A percentile compares a stretch with the other conserved stretches of the same genome.
phyloP scores from a whole-genome alignment of 1,140 invertebrate genomes.

The Chironomus tepperi region DNA sequence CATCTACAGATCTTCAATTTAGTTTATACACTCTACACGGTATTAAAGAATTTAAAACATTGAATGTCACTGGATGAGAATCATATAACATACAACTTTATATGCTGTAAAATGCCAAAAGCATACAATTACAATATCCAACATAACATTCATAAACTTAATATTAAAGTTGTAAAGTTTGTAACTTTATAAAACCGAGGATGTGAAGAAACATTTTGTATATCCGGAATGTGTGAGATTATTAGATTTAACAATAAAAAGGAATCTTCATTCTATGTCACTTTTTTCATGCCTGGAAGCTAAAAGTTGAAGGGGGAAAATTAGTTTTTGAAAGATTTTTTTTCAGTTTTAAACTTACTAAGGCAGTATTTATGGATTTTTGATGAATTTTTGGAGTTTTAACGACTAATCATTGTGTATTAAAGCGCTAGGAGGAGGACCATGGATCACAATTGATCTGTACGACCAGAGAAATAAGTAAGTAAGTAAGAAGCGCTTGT shows the following conservation, averaged over 20 bases:
- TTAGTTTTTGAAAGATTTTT: too few relatives aligned
- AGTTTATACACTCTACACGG: background rate
- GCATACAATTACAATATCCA: background rate
- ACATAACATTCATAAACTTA: constrained; percentile 2
- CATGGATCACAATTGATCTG: too few relatives aligned
- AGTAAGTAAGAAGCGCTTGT: too few relatives aligned
- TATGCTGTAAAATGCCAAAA: too few relatives aligned
- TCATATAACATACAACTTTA: background rate
- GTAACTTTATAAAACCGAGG: background rate
- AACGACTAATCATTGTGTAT: too few relatives aligned
- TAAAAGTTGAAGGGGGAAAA: too few relatives aligned
- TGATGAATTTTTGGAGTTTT: too few relatives aligned
- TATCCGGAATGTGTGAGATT: background rate
- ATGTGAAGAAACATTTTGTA: background rate
- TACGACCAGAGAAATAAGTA: too few relatives aligned
- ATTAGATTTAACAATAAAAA: background rate
- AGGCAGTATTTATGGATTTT: too few relatives aligned
- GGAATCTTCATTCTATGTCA: background rate
- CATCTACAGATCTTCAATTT: background rate
- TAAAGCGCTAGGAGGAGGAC: too few relatives aligned
- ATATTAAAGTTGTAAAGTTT: constrained; percentile 10
- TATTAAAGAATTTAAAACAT: background rate
- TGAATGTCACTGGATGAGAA: background rate
- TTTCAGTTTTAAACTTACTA: too few relatives aligned
- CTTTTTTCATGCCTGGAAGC: background rate